Evolutionary conservation across 2,888 invertebrate species (phyloP).

Genomic region (Ophraella communa): DNA sequence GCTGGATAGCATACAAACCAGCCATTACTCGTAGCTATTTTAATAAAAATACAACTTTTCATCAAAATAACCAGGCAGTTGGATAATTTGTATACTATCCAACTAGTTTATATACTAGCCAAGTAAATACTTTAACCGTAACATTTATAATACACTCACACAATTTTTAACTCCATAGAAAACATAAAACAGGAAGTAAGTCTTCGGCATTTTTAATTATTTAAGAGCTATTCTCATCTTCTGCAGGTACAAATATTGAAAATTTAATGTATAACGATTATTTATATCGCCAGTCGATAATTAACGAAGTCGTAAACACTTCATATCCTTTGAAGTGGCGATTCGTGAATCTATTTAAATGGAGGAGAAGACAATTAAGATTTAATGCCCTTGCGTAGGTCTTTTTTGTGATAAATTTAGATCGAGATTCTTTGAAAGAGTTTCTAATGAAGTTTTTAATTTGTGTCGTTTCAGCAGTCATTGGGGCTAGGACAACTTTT

Average conservation of each 20-base stretch:
- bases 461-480: too few relatives aligned
- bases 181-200: not conserved
- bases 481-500: too few relatives aligned
- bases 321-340: conserved; percentile 9
- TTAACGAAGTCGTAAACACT: conserved; percentile 11
- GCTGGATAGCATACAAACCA: too few relatives aligned
- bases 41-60: too few relatives aligned
- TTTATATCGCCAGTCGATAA: conserved; percentile 7
- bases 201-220: not conserved
- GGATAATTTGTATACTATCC: too few relatives aligned
- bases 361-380: conserved; percentile 1
- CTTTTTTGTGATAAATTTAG: conserved; percentile 11
- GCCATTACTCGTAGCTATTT: too few relatives aligned
- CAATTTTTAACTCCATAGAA: not conserved
- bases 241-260: conserved; percentile 1
- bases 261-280: not conserved
- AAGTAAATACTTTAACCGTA: too few relatives aligned
- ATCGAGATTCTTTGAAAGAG: not conserved
- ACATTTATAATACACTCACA: too few relatives aligned
- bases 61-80: too few relatives aligned
- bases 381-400: not conserved
- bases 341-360: conserved; percentile 8
- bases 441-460: too few relatives aligned
- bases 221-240: not conserved
- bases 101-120: too few relatives aligned